Conservation (phyloP, 2,113 vertebrate species). For the Hippolais icterina region DNA sequence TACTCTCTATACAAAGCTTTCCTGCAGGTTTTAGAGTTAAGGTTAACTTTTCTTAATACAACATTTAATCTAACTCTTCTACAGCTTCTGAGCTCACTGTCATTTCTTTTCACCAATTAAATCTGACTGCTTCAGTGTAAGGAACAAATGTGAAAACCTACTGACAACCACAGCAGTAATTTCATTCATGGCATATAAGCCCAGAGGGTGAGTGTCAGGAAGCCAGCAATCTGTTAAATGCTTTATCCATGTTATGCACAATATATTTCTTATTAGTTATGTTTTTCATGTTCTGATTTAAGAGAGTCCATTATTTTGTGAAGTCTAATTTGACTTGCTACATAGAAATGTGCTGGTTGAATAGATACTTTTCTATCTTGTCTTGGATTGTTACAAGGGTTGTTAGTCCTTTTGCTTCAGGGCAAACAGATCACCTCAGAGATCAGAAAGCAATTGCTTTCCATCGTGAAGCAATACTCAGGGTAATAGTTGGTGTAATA, state of each 20-base stretch:
- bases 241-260: neutral
- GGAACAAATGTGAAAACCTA: constrained; percentile 13
- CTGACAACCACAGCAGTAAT: neutral
- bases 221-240: constrained; percentile 15
- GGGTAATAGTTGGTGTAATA: neutral
- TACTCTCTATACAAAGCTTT: neutral
- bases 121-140: neutral
- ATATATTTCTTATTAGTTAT: neutral
- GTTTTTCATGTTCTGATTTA: neutral
- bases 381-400: neutral
- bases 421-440: neutral
- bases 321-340: neutral
- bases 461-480: neutral
- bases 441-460: constrained; percentile 10
- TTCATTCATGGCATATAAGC: constrained; percentile 8
- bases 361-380: neutral
- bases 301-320: neutral
- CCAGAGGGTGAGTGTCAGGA: constrained; percentile 3
- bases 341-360: neutral
- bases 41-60: neutral
- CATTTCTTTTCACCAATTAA: constrained; percentile 45
- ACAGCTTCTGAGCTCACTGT: neutral
- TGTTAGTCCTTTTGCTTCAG: neutral
- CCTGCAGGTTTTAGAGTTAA: neutral
- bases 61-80: neutral